These are phyloP conservation scores for Augiades crinisus DNA, from an alignment of 2,888 invertebrate species.

Conservation along the genomic window DNA sequence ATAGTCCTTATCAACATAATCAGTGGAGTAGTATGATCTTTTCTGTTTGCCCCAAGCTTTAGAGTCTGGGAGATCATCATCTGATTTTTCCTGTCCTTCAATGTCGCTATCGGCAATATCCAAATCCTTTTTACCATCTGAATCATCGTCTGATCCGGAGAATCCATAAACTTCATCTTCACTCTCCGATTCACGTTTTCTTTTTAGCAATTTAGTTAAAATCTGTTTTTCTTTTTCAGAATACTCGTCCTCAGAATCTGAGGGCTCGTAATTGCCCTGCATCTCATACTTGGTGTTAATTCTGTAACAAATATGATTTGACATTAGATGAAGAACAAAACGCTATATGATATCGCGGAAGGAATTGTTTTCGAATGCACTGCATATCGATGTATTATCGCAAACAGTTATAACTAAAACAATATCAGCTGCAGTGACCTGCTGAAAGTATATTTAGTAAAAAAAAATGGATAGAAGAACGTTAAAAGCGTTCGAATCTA, in stretches of 20 bases:
- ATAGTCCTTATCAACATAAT: slow-evolving; percentile 94
- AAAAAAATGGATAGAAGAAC: too few relatives aligned
- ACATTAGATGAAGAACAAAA: too few relatives aligned
- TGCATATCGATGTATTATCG: too few relatives aligned
- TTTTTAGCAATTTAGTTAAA: slow-evolving; percentile 81
- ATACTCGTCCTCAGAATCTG: slow-evolving; percentile 88
- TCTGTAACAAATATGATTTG: slow-evolving; percentile 50
- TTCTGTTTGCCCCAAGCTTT: slow-evolving; percentile 95
- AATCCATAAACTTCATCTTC: slow-evolving; percentile 85
- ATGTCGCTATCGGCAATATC: slow-evolving; percentile 87
- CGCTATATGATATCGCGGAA: too few relatives aligned
- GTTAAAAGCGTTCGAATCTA: too few relatives aligned
- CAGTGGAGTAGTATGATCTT: slow-evolving; percentile 90
- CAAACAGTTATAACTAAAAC: too few relatives aligned
- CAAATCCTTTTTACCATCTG: slow-evolving; percentile 70
- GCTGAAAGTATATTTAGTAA: too few relatives aligned
- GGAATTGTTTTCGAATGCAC: too few relatives aligned
- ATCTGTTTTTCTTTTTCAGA: slow-evolving; percentile 83
- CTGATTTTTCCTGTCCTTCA: slow-evolving; percentile 86
- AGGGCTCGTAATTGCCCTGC: slow-evolving; percentile 82
- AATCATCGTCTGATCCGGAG: slow-evolving; percentile 69
- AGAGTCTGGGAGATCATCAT: slow-evolving; percentile 87
- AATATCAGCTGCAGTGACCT: too few relatives aligned
- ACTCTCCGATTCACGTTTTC: slow-evolving; percentile 76
- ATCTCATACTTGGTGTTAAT: slow-evolving; percentile 62